Evolutionary conservation across 2,113 vertebrate species (phyloP), one percentile per base, ranked within the genome.

Genomic region (Microtus oregoni): DNA sequence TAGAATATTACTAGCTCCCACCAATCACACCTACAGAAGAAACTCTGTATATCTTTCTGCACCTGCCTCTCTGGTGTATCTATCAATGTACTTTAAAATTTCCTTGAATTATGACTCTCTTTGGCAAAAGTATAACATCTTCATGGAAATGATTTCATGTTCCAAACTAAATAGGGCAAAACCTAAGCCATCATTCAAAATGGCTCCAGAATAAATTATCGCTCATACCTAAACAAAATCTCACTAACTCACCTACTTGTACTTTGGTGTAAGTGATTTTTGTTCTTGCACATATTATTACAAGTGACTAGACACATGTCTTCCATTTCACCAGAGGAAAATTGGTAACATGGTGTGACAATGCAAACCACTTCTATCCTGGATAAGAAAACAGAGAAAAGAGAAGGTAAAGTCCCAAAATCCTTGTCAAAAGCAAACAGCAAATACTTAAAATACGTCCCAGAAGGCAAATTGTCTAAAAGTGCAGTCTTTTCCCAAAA

Each of bases 341-440:
- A 0, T 22, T 4, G 3, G 7, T n/a, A 58, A 58, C 20, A 58
- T 20, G n/a, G 14, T n/a, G n/a, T n/a, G 50, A 8, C 52, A 58
- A 17, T 58, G 17, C 32, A n/a, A 72, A 44, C 2, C 1, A 5
- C 30, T 11, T 44, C 35, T 10, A 47, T 44, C 30, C 11, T 47
- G 3, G 13, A 2, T 0, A 11, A 73, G 30, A 81, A n/a, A 47
- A 41, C 13, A 55, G 58, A 30, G 5, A 10, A 3, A 61, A n/a
- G 50, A 38, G 10, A 13, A 4, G 20, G 19, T 7, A 32, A 3
- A 1, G 7, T 17, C 5, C 12, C 5, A 0, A 41, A 26, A 19
- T 73, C 8, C 13, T 19, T 17, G 50, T 19, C 30, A 70, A 28
- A 4, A 50, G 10, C 28, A n/a, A 35, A 19, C 5, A 41, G 10